Conservation (phyloP, 1,140 invertebrate species). For the Thaumatotibia leucotreta region DNA sequence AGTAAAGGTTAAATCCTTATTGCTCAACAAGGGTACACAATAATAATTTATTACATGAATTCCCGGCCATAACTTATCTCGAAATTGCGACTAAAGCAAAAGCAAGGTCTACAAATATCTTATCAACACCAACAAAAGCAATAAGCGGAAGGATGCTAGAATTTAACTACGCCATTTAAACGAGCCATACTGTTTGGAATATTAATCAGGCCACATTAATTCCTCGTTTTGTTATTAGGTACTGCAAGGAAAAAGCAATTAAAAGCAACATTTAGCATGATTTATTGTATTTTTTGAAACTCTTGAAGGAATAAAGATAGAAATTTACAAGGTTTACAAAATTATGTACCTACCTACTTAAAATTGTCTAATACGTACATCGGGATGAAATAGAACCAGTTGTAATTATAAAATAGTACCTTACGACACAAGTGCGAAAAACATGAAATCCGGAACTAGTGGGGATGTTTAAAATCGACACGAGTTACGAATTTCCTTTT, state of each 20-base stretch:
- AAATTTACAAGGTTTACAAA: no score
- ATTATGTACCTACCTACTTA: no score
- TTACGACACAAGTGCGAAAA: no score
- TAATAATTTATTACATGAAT: not conserved
- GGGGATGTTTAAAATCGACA: no score
- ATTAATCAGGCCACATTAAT: conserved; percentile 8
- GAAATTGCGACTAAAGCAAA: not conserved
- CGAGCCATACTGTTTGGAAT: not conserved
- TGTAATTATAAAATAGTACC: no score
- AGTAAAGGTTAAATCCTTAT: no score
- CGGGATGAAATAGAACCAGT: no score
- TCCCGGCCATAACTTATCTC: not conserved
- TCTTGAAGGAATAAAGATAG: not conserved
- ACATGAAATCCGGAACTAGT: no score
- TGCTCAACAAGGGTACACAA: not conserved
- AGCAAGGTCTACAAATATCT: not conserved
- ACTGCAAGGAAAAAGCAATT: conserved; percentile 8
- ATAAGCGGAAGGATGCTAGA: conserved; percentile 8
- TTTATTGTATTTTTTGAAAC: not conserved
- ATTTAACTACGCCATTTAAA: conserved; percentile 8
- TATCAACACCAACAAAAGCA: not conserved
- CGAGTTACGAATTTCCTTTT: no score
- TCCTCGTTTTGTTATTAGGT: not conserved
- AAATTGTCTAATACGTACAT: no score
- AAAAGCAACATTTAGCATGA: conserved; percentile 5